Evolutionary conservation across 2,113 vertebrate genomes (phyloP).

Genomic region (Camelus dromedarius): DNA sequence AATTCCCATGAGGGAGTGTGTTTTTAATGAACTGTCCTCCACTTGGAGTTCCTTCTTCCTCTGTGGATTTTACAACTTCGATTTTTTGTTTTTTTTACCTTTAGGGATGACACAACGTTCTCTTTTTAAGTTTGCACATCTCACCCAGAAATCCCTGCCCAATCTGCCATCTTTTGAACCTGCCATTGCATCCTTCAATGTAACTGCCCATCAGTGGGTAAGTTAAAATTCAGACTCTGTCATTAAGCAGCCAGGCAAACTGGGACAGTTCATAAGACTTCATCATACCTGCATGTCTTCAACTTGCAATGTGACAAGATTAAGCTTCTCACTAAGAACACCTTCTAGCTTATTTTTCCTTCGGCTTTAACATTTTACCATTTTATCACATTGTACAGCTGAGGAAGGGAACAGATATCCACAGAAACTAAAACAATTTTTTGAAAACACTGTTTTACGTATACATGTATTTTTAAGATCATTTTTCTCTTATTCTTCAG

Average conservation of each 20-base stretch:
- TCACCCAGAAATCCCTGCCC: constrained; percentile 19
- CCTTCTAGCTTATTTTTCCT: not conserved
- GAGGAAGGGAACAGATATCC: constrained; percentile 27
- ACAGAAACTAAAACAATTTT: constrained; percentile 32
- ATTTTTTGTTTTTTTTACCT: not conserved
- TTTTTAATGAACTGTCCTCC: not conserved
- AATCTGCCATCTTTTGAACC: not conserved
- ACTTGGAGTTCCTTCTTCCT: not conserved
- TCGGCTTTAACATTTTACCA: not conserved
- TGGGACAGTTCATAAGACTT: not conserved
- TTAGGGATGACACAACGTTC: not conserved
- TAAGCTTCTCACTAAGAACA: not conserved
- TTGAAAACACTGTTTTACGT: not conserved
- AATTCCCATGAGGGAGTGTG: not conserved
- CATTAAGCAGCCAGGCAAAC: not conserved
- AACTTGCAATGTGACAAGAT: not conserved
- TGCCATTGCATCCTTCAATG: not conserved
- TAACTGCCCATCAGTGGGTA: not conserved
- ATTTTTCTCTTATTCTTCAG: constrained; percentile 53
- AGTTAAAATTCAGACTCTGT: not conserved
- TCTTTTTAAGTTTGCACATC: not conserved
- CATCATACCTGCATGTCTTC: not conserved
- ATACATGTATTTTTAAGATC: not conserved
- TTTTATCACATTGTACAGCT: not conserved
- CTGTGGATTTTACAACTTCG: not conserved